These are phyloP conservation scores for Blastobasis lacticolella DNA, from an alignment of 2,888 invertebrate genomes.

Conservation along the genomic window DNA sequence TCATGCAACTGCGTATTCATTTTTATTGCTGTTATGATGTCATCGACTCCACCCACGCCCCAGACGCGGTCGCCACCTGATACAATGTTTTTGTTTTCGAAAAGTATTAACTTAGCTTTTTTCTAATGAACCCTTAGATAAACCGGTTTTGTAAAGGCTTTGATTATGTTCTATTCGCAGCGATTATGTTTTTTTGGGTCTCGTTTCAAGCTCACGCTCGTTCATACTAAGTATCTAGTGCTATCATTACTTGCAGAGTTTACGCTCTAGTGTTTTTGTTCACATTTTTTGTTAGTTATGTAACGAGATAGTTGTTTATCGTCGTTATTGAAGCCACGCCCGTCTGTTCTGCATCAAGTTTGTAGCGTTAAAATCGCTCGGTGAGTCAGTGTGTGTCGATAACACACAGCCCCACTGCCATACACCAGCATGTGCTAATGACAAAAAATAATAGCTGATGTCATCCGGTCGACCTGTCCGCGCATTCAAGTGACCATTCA, in stretches of 20 bases:
- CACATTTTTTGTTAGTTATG: constrained; percentile 9
- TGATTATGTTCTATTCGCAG: too few relatives aligned
- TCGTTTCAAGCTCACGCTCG: too few relatives aligned
- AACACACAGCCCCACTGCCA: constrained; percentile 20
- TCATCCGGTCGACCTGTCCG: constrained; percentile 30
- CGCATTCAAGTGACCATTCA: constrained; percentile 23
- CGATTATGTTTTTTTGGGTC: too few relatives aligned
- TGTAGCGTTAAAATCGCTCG: constrained; percentile 8
- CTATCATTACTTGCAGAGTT: too few relatives aligned
- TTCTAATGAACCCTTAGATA: too few relatives aligned
- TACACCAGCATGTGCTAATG: constrained; percentile 30
- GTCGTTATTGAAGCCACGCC: constrained; percentile 26
- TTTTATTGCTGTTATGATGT: constrained; percentile 23
- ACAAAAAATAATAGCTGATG: constrained; percentile 45
- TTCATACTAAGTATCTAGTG: too few relatives aligned
- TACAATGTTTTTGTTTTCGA: too few relatives aligned
- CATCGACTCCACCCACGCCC: constrained; percentile 8
- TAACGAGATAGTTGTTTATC: constrained; percentile 11
- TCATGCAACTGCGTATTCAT: constrained; percentile 21
- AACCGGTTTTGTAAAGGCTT: too few relatives aligned
- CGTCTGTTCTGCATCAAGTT: constrained; percentile 19
- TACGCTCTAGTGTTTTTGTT: neutral
- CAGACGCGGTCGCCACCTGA: too few relatives aligned
- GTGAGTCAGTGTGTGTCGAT: constrained; percentile 30
- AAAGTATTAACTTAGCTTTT: too few relatives aligned